phyloP scores from a whole-genome alignment of 2,113 vertebrate species.

The Arothron firmamentum region DNA sequence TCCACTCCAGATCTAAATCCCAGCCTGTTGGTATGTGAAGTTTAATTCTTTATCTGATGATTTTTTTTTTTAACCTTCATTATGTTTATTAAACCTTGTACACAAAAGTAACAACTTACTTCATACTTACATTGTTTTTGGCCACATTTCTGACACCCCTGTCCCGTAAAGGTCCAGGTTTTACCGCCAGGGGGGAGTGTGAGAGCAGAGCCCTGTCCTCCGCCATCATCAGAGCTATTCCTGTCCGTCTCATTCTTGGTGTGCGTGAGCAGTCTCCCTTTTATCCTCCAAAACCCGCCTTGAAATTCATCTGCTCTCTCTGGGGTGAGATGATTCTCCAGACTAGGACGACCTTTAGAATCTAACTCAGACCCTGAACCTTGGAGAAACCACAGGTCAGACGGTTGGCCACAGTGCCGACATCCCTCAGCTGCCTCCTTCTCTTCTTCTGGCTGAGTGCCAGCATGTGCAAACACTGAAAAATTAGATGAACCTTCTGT shows the following conservation, averaged over 20 bases:
- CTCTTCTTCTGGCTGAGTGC: constrained; percentile 24
- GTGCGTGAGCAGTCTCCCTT: constrained; percentile 71
- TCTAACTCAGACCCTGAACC: not conserved
- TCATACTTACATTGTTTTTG: not conserved
- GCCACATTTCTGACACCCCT: not conserved
- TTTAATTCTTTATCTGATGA: not conserved
- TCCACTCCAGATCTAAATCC: not conserved
- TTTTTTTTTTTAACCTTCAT: not conserved
- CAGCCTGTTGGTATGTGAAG: not conserved
- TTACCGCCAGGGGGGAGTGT: constrained; percentile 58
- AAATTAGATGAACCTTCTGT: not conserved
- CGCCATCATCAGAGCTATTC: not conserved
- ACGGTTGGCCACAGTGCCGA: constrained; percentile 39
- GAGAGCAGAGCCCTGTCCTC: not conserved
- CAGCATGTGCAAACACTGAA: constrained; percentile 31
- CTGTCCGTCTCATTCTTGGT: constrained; percentile 18
- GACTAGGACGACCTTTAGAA: constrained; percentile 4
- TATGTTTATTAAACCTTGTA: not conserved
- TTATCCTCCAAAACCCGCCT: constrained; percentile 54
- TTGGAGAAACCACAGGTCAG: constrained; percentile 58
- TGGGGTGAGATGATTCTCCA: constrained; percentile 53
- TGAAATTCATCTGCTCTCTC: constrained; percentile 41
- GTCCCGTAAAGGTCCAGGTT: not conserved
- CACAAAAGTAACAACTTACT: not conserved
- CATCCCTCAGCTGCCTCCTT: not conserved